These are phyloP conservation scores for Ophion ellenae DNA, from an alignment of 2,888 invertebrate genomes.

Conservation along the genomic window DNA sequence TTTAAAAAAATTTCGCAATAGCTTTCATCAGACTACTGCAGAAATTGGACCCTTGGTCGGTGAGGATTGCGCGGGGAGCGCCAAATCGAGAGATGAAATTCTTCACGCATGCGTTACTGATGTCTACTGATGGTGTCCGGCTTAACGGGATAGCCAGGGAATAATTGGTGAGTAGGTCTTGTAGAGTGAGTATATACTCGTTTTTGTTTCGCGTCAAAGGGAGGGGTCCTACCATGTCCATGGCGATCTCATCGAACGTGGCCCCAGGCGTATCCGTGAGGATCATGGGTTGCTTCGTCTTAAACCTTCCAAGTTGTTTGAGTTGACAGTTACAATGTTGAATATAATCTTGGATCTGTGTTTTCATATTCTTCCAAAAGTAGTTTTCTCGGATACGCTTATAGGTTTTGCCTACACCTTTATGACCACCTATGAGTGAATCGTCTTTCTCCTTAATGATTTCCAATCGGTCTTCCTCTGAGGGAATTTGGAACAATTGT, in stretches of 20 bases:
- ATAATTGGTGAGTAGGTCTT: slow-evolving; percentile 58
- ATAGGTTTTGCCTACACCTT: too few relatives aligned
- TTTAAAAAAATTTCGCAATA: slow-evolving; percentile 52
- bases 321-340: too few relatives aligned
- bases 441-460: too few relatives aligned
- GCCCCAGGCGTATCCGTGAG: too few relatives aligned
- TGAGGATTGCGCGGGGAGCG: slow-evolving; percentile 47
- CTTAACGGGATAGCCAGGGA: slow-evolving; percentile 42
- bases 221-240: slow-evolving; percentile 66
- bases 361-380: too few relatives aligned
- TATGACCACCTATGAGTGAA: too few relatives aligned
- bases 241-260: slow-evolving; percentile 36
- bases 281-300: too few relatives aligned
- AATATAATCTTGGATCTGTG: too few relatives aligned
- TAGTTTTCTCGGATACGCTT: too few relatives aligned
- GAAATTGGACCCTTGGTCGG: slow-evolving; percentile 60
- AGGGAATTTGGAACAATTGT: too few relatives aligned
- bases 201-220: slow-evolving; percentile 51
- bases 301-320: too few relatives aligned
- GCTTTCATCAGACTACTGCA: slow-evolving; percentile 45
- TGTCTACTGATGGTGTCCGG: slow-evolving; percentile 13
- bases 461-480: too few relatives aligned
- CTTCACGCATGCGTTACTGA: slow-evolving; percentile 41
- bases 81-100: slow-evolving; percentile 54
- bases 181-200: slow-evolving; percentile 59